Conservation (phyloP, 2,113 vertebrate genomes). For the Tylochromis polylepis region DNA sequence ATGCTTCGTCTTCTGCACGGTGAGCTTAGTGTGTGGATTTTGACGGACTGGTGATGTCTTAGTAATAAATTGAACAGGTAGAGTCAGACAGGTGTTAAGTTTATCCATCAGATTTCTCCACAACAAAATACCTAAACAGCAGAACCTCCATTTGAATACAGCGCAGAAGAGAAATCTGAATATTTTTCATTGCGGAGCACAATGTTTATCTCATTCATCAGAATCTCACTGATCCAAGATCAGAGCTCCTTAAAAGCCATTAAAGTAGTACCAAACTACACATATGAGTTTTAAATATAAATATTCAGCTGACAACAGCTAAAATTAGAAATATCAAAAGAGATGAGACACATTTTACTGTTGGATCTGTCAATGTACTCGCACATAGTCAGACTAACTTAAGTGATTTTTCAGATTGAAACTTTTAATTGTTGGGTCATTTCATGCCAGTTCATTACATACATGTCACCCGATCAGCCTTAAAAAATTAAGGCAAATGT, state of each 20-base stretch:
- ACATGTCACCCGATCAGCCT: not conserved
- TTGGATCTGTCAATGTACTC: rapidly evolving
- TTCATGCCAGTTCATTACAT: rapidly evolving
- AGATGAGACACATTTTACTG: not conserved
- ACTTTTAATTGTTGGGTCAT: not conserved
- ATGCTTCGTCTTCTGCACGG: not conserved
- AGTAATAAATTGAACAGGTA: not conserved
- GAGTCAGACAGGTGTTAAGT: not conserved
- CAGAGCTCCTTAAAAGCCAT: rapidly evolving
- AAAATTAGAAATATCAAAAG: rapidly evolving
- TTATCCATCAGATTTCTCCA: not conserved
- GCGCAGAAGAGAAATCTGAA: not conserved
- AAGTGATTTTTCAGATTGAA: not conserved
- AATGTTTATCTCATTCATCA: not conserved
- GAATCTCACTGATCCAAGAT: not conserved
- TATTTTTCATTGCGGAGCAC: not conserved
- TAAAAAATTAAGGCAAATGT: not conserved
- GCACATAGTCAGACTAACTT: not conserved
- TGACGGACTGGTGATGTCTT: rapidly evolving
- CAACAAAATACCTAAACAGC: not conserved
- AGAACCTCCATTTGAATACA: not conserved
- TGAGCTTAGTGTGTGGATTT: not conserved
- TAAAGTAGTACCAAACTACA: not conserved
- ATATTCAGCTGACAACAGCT: not conserved
- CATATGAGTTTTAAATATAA: not conserved